phyloP scores from a whole-genome alignment of 1,140 invertebrate species.

The Drusus annulatus region DNA sequence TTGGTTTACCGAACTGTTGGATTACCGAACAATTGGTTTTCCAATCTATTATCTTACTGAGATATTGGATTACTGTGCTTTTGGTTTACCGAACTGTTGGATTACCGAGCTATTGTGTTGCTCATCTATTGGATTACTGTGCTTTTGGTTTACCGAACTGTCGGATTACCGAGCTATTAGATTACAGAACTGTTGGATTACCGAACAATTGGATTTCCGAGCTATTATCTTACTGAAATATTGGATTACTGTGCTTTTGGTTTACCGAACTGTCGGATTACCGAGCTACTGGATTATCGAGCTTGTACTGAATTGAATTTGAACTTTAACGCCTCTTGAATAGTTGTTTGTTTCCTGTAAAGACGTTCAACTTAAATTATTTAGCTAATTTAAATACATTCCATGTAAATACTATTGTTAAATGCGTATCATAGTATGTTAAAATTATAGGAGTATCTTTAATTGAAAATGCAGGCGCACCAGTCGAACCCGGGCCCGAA shows the following conservation, averaged over 20 bases:
- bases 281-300: not conserved
- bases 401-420: conserved; percentile 42
- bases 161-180: not conserved
- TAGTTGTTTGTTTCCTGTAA: not conserved
- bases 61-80: not conserved
- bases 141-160: not conserved
- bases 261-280: not conserved
- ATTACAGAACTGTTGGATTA: too few species aligned
- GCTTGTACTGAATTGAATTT: not conserved
- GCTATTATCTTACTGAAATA: too few species aligned
- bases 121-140: not conserved
- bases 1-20: not conserved
- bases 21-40: too few species aligned
- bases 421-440: conserved; percentile 22
- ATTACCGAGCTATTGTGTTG: not conserved
- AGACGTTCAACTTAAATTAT: not conserved
- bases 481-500: not conserved
- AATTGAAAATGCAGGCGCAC: too few species aligned
- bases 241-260: not conserved
- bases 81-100: not conserved
- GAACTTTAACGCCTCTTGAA: not conserved
- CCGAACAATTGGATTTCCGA: too few species aligned
- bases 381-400: conserved; percentile 39
- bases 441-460: conserved; percentile 20
- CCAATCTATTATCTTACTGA: not conserved